Evolutionary conservation across 2,888 invertebrate genomes (phyloP), one percentile per base, ranked within the genome.

Genomic region (Pasiphila rectangulata): DNA sequence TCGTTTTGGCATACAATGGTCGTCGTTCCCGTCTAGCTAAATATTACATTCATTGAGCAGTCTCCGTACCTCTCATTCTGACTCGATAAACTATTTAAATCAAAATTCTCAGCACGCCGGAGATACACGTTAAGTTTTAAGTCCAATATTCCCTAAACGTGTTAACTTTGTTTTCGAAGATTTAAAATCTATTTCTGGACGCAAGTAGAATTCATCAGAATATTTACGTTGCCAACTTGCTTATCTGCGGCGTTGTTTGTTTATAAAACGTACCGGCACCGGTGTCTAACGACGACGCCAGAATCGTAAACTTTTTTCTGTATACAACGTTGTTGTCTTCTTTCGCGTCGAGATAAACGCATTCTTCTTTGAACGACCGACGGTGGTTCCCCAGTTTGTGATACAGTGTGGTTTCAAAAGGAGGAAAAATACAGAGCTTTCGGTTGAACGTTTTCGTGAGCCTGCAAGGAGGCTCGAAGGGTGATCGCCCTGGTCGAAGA

Each of bases 371-470:
- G 38, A 49, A 38, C 45, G 13, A 29, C 36, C 29, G 20, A 44
- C 39, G 40, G 30, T 40, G 25, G 15, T 30, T 35, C 38, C 12
- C 17, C 32, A n/a, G 17, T 32, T 9, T 37, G 48, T 51, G 49
- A 34, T 53, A 44, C 35, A 32, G 42, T 51, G 47, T 21, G 37
- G 38, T 36, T 41, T 29, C 46, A 51, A 51, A 52, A 49, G 60
- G 56, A 48, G 59, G 59, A 74, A 79, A 78, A 67, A 83, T 82
- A 78, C 74, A 69, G 54, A 81, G 77, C 48, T 68, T 75, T 42
- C 76, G 82, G 72, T 69, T 86, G 35, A 75, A 74, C 66, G 75
- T 88, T 69, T 78, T 69, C 63, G 84, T 87, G 73, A 79, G 78
- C 70, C 81, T 85, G 67, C 70, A 63, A 54, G 71, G 72, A 60